These are phyloP conservation scores for Drosophila pseudotakahashii DNA, from an alignment of 2,888 invertebrate genomes.

Conservation along the genomic window DNA sequence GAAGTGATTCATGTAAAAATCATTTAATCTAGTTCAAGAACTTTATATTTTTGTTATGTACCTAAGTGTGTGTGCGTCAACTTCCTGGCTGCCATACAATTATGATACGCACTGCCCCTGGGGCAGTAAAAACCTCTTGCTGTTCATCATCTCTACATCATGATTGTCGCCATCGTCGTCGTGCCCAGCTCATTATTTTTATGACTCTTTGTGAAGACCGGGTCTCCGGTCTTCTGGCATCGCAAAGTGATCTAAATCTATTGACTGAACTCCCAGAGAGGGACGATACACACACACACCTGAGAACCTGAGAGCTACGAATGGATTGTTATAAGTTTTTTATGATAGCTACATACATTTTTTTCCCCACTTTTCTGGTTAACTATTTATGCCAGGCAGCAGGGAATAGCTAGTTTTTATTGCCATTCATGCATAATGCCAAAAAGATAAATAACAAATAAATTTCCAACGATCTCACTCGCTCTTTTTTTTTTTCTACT, in stretches of 20 bases:
- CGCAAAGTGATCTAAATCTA: constrained; percentile 73
- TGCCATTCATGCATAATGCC: constrained; percentile 77
- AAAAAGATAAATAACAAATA: constrained; percentile 78
- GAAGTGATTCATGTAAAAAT: neutral
- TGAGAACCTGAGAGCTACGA: constrained; percentile 59
- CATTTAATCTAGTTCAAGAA: no score
- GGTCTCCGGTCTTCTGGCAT: constrained; percentile 6
- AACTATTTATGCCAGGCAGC: constrained; percentile 49
- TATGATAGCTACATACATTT: constrained; percentile 47
- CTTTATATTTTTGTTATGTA: no score
- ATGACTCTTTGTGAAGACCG: constrained; percentile 60
- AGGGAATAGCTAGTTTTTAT: constrained; percentile 52
- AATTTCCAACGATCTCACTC: constrained; percentile 53
- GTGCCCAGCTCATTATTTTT: constrained; percentile 74
- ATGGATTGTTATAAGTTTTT: constrained; percentile 71
- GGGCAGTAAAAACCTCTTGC: constrained; percentile 8
- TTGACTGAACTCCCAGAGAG: constrained; percentile 66
- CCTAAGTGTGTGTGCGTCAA: no score
- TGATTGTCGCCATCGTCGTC: constrained; percentile 71
- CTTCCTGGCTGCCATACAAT: neutral
- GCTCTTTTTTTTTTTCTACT: constrained; percentile 6
- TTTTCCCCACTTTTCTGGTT: constrained; percentile 59
- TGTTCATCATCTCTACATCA: constrained; percentile 49
- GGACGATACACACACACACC: constrained; percentile 35
- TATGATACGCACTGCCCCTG: constrained; percentile 13